phyloP scores from a whole-genome alignment of 2,888 invertebrate species.

The Anodontia alba region DNA sequence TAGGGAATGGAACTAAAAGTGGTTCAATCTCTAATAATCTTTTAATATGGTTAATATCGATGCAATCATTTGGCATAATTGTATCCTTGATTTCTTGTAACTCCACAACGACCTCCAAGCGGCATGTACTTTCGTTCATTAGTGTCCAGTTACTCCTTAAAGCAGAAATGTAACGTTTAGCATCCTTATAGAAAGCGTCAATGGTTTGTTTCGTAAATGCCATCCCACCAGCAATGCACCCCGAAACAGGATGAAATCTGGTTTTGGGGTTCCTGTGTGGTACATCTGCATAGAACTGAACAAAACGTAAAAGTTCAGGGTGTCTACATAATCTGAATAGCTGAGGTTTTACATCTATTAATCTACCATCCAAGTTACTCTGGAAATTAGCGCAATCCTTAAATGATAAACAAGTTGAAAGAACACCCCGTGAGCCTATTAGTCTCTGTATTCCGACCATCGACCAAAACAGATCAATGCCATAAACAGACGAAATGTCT shows the following conservation, averaged over 20 bases:
- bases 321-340: neutral
- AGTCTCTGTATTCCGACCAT: constrained; percentile 32
- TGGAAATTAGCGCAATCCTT: constrained; percentile 1
- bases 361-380: neutral
- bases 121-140: constrained; percentile 17
- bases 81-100: neutral
- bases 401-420: constrained; percentile 19
- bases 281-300: neutral
- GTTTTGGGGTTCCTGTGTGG: neutral
- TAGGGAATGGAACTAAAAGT: constrained; percentile 16
- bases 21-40: constrained; percentile 17
- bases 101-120: constrained; percentile 19
- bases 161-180: constrained; percentile 16
- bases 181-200: neutral
- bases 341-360: neutral
- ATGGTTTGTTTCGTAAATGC: neutral
- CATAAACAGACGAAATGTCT: too few species aligned
- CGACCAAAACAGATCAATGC: constrained; percentile 54
- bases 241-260: constrained; percentile 4
- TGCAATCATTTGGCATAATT: constrained; percentile 13
- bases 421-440: constrained; percentile 26
- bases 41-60: neutral
- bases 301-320: neutral
- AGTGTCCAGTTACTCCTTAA: constrained; percentile 12
- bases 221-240: constrained; percentile 4